phyloP scores from a whole-genome alignment of 2,797 vertebrate genomes.

The Jordanella pulchra region DNA sequence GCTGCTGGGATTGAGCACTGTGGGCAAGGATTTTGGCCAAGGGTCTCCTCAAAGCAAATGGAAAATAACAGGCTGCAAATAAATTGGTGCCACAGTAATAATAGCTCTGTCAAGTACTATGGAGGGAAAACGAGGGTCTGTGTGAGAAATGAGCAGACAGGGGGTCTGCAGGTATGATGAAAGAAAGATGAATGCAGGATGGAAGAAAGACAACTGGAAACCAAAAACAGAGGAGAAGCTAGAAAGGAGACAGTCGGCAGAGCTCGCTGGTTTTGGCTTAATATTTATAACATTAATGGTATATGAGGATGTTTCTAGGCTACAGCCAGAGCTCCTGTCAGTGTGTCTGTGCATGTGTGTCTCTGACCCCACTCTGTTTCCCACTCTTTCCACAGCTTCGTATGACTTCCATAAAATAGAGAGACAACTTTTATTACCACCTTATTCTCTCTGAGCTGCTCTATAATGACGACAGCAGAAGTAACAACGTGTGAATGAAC shows the following conservation, averaged over 20 bases:
- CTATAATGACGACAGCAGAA: background rate
- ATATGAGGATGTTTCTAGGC: slow-evolving; percentile 29
- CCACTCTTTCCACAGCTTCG: slow-evolving; percentile 2
- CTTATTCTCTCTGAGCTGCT: background rate
- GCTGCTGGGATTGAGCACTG: slow-evolving; percentile 67
- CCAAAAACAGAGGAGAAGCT: slow-evolving; percentile 20
- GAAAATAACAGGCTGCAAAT: slow-evolving; percentile 74
- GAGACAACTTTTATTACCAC: background rate
- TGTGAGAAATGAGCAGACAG: slow-evolving; percentile 4
- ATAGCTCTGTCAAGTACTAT: slow-evolving; percentile 68
- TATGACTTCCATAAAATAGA: background rate
- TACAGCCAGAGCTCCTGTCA: slow-evolving; percentile 24
- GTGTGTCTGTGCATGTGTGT: slow-evolving; percentile 1
- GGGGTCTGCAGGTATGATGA: slow-evolving; percentile 17
- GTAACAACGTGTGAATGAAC: background rate
- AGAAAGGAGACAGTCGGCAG: slow-evolving; percentile 36
- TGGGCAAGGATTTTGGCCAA: slow-evolving; percentile 64
- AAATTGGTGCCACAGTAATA: slow-evolving; percentile 73
- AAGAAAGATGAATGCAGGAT: slow-evolving; percentile 21
- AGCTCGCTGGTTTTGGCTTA: slow-evolving; percentile 40
- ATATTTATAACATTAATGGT: too few species aligned
- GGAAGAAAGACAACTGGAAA: slow-evolving; percentile 1
- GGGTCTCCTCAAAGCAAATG: slow-evolving; percentile 67
- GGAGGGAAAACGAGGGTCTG: slow-evolving; percentile 44
- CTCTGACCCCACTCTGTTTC: too few species aligned